Evolutionary conservation across 2,888 invertebrate species (phyloP), one percentile per base, ranked within the genome.

Genomic region (Tetragonisca angustula): DNA sequence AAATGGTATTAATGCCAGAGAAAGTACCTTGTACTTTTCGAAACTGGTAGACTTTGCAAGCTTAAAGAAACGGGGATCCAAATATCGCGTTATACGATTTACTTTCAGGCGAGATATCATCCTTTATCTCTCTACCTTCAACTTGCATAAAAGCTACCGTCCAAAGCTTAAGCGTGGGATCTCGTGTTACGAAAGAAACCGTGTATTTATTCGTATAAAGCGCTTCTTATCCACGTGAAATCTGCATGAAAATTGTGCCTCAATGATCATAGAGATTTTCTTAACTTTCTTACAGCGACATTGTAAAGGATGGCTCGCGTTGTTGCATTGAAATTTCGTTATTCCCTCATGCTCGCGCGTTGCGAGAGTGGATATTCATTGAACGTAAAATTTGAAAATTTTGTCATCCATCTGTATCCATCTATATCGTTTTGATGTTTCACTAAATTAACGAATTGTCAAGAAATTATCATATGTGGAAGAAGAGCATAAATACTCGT

Each of bases 1-100:
- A 43, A 17, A 71, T 43, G 15, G 43, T 59, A 59, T 43, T 59
- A 59, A 19, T 24, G 27, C 13, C 19, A 19, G 27, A 59, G 11
- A 24, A 64, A 54, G 11, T 64, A 36, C 36, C 36, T 64, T 11
- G 32, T 21, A 17, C 11, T 74, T 19, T 21, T 5, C n/a, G 19
- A n/a, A 19, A 71, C 9, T 43, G 43, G 56, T 19, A 36, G 52
- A 49, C 13, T 43, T 17, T 9, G 9, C 11, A 36, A n/a, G 21
- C 52, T 52, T 36, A 50, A 27, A 4, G n/a, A 52, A 36, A 11
- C 21, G 19, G 5, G 19, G 19, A n/a, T n/a, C n/a, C 27, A 17
- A n/a, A 19, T 32, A 64, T 54, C 64, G 11, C 24, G 24, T 71
- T 74, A 9, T 52, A 74, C 64, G 32, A 64, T 74, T 74, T 74